Evolutionary conservation across 1,140 invertebrate species (phyloP), one percentile per base, ranked within the genome.

Genomic region (Pseudomyrmex dendroicus): DNA sequence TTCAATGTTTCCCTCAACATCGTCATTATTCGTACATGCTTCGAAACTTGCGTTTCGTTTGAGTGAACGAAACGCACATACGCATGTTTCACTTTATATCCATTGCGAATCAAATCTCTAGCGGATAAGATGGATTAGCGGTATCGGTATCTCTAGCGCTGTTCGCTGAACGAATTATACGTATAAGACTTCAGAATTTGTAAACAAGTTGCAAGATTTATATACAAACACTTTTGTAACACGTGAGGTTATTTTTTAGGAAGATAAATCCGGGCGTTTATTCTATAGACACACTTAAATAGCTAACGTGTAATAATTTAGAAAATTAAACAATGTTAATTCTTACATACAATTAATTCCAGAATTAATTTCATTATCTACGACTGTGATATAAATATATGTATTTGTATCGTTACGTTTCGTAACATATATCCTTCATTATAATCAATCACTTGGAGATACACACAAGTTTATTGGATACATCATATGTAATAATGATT

Each of bases 331-430:
- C 35, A 25, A 25, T 35, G 35, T 35, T 35, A 35, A 35, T 35
- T 35, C 35, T 35, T 35, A 35, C 35, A 35, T 35, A 35, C 35
- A 35, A 35, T 35, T 35, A 85, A 74, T 50, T 73, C 77, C 61
- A 35, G 59, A 77, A 88, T 85, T 87, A 54, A 88, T 77, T 76
- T 77, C 63, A 66, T 86, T 89, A 85, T 89, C 87, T 83, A 87
- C 86, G 87, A 89, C 87, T 89, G 87, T 89, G 87, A 89, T 89
- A 89, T 89, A 89, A 89, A 88, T 85, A 88, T 89, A 88, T 89
- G 84, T 88, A 89, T 89, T 85, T 88, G 87, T 89, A 89, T 88
- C 87, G 86, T 89, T 89, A 83, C 73, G 86, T 89, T 88, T 64
- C 77, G 77, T 85, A 88, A 83, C 73, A 78, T 78, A 73, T 89